Conservation (phyloP, 2,888 invertebrate species). For the Caenorhabditis uteleia region DNA sequence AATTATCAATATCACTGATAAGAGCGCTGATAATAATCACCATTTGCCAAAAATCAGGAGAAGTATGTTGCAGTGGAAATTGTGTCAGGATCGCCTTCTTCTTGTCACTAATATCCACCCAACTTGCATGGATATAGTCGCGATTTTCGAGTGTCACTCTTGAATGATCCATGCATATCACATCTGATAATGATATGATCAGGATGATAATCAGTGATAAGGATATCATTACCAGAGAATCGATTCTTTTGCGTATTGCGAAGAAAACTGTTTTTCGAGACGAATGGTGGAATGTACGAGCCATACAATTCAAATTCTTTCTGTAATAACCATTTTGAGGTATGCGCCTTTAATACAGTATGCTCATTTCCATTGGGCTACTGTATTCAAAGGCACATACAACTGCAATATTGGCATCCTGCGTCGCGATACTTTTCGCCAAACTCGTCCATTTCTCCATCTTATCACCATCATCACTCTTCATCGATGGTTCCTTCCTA, state of each 20-base stretch:
- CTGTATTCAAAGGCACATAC: no score
- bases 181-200: no score
- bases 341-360: no score
- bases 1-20: no score
- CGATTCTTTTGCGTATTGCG: slow-evolving; percentile 27
- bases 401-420: background rate
- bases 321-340: no score
- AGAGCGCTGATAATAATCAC: background rate
- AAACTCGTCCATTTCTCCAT: background rate
- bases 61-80: slow-evolving; percentile 42
- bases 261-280: slow-evolving; percentile 18
- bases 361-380: no score
- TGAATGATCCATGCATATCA: slow-evolving; percentile 52
- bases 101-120: slow-evolving; percentile 32
- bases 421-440: slow-evolving; percentile 1
- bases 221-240: no score
- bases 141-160: slow-evolving; percentile 34
- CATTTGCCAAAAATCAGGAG: slow-evolving; percentile 53
- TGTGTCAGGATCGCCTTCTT: slow-evolving; percentile 46
- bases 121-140: slow-evolving; percentile 46
- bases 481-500: no score
- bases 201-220: no score
- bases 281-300: slow-evolving; percentile 20
- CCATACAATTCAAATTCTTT: slow-evolving; percentile 13
- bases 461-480: no score